Evolutionary conservation across 2,797 vertebrate species (phyloP), one percentile per base, ranked within the genome.

Genomic region (Echiichthys vipera): DNA sequence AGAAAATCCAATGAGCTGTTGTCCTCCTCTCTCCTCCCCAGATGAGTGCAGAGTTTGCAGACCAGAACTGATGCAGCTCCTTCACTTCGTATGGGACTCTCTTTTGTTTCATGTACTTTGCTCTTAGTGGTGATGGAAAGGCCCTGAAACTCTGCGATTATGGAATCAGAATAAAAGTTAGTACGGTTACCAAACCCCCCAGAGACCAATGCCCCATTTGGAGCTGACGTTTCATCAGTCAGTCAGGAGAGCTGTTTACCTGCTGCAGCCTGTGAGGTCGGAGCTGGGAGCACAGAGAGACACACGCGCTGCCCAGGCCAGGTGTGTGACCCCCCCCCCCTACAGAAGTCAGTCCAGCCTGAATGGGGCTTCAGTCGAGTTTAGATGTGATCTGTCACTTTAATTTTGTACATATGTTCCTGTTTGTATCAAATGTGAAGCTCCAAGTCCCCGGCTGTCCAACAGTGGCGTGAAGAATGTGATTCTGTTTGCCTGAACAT

Each of bases 1-100:
- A 17, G 17, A 13, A 1, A 17, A 22, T 3, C n/a, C 0, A 30
- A 20, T 8, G 2, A 37, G 8, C 17, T 32, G 20, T 17, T 5
- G 1, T 30, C 2, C 36, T 25, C 5, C 32, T 45, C 5, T 20
- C 51, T 11, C 45, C 37, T 47, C 25, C 24, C 24, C 81, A 91
- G 90, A 89, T 91, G 87, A 84, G 27, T 1, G 27, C 70, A 25
- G 90, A 88, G 0, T 81, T 83, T 24, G 24, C 25, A 0, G 67
- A 69, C 15, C 25, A 78, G 1, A 67, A 70, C 62, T 86, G 71
- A 87, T 7, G 22, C 5, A 1, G 10, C 2, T 14, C 7, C 68
- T 43, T 25, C 20, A 2, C 11, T 20, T 15, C 27, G 5, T 5
- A 0, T 9, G 24, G 39, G 24, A 2, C 53, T n/a, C 22, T 34